A percentile compares a stretch with the other conserved stretches of the same genome.
These are phyloP conservation scores for Gymnocypris eckloni DNA, from an alignment of 2,797 vertebrate species.

Conservation along the genomic window DNA sequence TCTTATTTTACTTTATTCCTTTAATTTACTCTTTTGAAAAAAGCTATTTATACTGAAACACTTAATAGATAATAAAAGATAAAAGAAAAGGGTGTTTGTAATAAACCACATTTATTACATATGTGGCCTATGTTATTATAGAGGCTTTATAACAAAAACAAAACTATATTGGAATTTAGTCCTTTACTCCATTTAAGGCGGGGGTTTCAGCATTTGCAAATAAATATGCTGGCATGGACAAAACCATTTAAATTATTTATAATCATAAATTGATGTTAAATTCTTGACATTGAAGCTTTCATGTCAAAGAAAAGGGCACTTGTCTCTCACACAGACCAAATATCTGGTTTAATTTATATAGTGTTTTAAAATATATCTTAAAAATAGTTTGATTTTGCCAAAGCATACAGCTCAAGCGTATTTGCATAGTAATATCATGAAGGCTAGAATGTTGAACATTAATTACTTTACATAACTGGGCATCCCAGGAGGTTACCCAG, in stretches of 20 bases:
- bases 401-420: not conserved
- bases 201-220: too few relatives aligned
- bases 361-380: not conserved
- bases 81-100: too few relatives aligned
- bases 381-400: not conserved
- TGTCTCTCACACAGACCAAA: not conserved
- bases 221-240: not conserved
- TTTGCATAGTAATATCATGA: not conserved
- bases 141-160: too few relatives aligned
- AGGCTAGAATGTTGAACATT: constrained; percentile 5
- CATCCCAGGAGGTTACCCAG: not conserved
- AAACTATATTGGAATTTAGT: too few relatives aligned
- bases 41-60: too few relatives aligned
- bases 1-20: too few relatives aligned
- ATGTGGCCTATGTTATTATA: too few relatives aligned
- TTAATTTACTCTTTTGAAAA: too few relatives aligned
- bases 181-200: too few relatives aligned
- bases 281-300: not conserved
- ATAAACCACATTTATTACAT: too few relatives aligned
- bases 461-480: constrained; percentile 11
- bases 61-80: too few relatives aligned
- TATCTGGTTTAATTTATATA: not conserved
- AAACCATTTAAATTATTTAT: too few relatives aligned
- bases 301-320: not conserved
- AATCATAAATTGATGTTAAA: not conserved